A percentile compares a stretch with the other conserved stretches of the same genome.
Conservation (phyloP, 2,797 vertebrate genomes). For the Cossypha niveicapilla region DNA sequence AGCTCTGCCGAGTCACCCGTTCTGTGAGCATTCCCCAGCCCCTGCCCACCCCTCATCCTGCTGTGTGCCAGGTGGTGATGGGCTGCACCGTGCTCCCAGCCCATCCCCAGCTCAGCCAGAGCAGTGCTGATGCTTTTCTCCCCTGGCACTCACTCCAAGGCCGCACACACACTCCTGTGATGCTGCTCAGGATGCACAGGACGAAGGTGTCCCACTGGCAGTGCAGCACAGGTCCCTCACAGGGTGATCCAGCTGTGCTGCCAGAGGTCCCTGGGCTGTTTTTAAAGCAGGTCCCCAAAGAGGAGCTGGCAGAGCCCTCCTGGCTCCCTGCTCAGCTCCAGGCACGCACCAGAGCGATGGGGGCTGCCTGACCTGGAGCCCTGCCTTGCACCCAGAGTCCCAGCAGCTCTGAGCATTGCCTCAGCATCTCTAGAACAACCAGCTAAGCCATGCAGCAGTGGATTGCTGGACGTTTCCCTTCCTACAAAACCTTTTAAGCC, state of each 20-base stretch:
- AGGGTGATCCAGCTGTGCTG: neutral
- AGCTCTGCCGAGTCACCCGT: too few relatives aligned
- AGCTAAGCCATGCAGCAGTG: accelerated
- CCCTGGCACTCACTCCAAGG: neutral
- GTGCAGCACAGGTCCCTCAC: accelerated
- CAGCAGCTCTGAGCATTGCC: accelerated
- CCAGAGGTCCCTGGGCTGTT: neutral
- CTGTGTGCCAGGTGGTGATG: accelerated
- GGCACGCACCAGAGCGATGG: accelerated
- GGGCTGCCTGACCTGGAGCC: neutral
- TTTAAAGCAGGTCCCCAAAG: neutral
- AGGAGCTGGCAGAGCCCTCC: neutral
- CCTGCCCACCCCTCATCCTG: neutral
- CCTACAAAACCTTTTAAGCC: neutral
- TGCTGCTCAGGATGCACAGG: accelerated
- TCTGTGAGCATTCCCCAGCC: neutral
- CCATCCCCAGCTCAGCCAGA: neutral
- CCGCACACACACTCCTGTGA: accelerated
- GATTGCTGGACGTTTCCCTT: neutral
- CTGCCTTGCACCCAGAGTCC: accelerated
- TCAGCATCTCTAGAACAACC: neutral
- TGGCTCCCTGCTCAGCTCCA: neutral
- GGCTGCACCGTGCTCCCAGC: accelerated
- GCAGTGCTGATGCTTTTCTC: accelerated
- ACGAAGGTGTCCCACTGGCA: accelerated